phyloP scores from a whole-genome alignment of 2,113 vertebrate genomes.

The Xerus inauris region DNA sequence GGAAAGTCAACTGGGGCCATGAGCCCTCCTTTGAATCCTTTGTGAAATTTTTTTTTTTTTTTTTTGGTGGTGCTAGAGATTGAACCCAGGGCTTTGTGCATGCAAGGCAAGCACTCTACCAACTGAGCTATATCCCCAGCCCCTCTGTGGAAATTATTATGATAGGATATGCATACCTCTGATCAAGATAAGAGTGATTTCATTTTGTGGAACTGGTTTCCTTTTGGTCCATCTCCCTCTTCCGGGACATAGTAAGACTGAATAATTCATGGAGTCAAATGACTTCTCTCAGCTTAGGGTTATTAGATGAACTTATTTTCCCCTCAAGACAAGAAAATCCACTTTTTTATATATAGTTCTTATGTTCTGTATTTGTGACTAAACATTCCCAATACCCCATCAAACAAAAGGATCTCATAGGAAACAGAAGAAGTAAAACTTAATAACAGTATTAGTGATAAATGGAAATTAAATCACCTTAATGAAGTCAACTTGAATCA shows the following conservation, averaged over 20 bases:
- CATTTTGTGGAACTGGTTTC: conserved; percentile 10
- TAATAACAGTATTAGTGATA: neutral
- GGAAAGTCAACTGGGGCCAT: neutral
- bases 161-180: neutral
- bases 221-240: neutral
- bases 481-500: neutral
- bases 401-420: conserved; percentile 5
- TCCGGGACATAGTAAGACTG: neutral
- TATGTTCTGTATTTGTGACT: conserved; percentile 41
- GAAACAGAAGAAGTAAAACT: neutral
- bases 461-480: neutral
- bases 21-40: neutral
- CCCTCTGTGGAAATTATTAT: neutral
- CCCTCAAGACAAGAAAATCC: neutral
- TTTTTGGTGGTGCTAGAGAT: too few species aligned
- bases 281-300: neutral
- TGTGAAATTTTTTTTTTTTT: too few species aligned
- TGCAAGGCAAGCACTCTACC: too few species aligned
- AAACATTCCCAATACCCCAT: conserved; percentile 25
- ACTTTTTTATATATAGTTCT: neutral
- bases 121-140: too few species aligned
- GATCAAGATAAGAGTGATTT: neutral
- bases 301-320: conserved; percentile 5
- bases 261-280: neutral
- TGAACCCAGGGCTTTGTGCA: too few species aligned